Evolutionary conservation across 1,140 invertebrate genomes (phyloP), one percentile per base, ranked within the genome.

Genomic region (Neotoxoptera formosana): DNA sequence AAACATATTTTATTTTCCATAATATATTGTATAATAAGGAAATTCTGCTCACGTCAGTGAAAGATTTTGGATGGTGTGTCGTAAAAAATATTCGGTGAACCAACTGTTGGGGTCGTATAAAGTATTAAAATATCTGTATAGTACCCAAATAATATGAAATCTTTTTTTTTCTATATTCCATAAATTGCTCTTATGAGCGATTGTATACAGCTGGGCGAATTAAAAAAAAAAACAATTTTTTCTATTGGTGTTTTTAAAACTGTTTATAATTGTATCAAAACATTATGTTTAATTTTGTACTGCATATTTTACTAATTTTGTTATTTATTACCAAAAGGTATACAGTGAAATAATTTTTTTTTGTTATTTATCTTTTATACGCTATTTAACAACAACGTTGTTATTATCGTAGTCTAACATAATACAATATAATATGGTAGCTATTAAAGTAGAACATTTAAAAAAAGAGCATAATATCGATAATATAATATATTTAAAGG

Each of bases 81-180:
- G 21, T 89, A 89, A 89, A 89, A 89, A 89, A 89, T 89, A 51
- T 89, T 89, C 34, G 51, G 87, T 36, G 48, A 56, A 89, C 48
- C 87, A 89, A 89, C 87, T 89, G 87, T 89, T 89, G 48, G 87
- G 87, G 51, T 89, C 87, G 34, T 89, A 89, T 89, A 89, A 53
- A 89, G n/a, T 89, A 89, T 89, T 36, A 89, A 89, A 89, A 89
- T 89, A 89, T 89, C 87, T 41, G 87, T 76, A 76, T n/a, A 76
- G 60, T 76, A 34, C 60, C 60, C 34, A 25, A 51, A n/a, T n/a
- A 56, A 56, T 89, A 89, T 89, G 48, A 36, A 89, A 89, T 89
- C 7, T 48, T 88, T 34, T 53, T 89, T 41, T 14, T 56, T 89
- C 21, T 23, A 9, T 88, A 51, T 86, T 86, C 47, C 25, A 86